A percentile compares a stretch with the other conserved stretches of the same genome.
These are phyloP conservation scores for Psilopsiagon aurifrons DNA, from an alignment of 2,113 vertebrate species.

Conservation along the genomic window DNA sequence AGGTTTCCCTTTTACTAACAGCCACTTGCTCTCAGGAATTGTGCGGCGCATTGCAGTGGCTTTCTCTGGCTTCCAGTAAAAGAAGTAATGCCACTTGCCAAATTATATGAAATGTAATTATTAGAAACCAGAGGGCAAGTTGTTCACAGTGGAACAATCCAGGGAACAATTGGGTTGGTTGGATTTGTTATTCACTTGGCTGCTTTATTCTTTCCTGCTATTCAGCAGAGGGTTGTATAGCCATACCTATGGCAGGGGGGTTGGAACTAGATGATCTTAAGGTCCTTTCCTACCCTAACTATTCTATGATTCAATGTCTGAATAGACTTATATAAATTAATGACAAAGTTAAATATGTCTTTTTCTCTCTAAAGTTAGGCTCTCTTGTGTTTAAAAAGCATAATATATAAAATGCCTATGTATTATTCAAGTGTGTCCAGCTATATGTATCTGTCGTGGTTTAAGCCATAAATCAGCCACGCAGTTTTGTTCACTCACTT, in stretches of 20 bases:
- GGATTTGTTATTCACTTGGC: not conserved
- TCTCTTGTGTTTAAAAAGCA: not conserved
- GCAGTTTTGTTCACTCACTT: too few relatives aligned
- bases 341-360: not conserved
- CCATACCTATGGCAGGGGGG: not conserved
- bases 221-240: not conserved
- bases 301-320: not conserved
- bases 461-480: too few relatives aligned
- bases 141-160: not conserved
- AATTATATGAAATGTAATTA: not conserved
- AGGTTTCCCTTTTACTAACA: not conserved
- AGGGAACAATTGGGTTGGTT: not conserved
- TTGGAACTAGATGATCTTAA: too few relatives aligned
- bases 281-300: too few relatives aligned
- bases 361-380: not conserved
- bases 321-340: not conserved
- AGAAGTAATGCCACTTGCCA: not conserved
- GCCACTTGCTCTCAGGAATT: not conserved
- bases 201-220: not conserved
- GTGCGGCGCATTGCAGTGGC: fast-evolving
- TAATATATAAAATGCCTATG: not conserved
- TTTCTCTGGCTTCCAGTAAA: not conserved
- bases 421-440: not conserved
- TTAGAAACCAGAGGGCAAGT: not conserved
- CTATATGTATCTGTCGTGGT: too few relatives aligned